Evolutionary conservation across 2,113 vertebrate genomes (phyloP).

Genomic region (Onychorhynchus coronatus): DNA sequence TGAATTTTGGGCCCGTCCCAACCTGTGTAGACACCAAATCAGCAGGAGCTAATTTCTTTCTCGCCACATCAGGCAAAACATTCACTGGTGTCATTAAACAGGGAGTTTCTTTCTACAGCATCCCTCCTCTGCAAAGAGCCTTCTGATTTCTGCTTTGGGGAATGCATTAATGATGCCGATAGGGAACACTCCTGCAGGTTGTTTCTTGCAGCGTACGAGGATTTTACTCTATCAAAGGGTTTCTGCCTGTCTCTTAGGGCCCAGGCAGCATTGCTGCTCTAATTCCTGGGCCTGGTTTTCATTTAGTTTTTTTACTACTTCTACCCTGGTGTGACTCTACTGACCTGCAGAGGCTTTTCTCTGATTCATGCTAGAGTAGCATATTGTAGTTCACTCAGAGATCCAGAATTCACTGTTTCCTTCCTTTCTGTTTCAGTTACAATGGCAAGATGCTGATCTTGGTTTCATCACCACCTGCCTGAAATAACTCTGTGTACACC

Average conservation of each 20-base stretch:
- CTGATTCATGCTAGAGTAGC: neutral
- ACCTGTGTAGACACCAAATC: neutral
- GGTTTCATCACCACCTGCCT: neutral
- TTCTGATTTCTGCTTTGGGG: slow-evolving; percentile 56
- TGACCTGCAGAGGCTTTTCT: neutral
- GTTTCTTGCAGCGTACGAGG: neutral
- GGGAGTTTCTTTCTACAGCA: neutral
- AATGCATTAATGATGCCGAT: slow-evolving; percentile 55
- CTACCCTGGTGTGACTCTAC: neutral
- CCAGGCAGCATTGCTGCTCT: slow-evolving; percentile 11
- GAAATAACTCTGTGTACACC: neutral
- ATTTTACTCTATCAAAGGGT: slow-evolving; percentile 43
- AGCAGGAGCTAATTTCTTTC: neutral
- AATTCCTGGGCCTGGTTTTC: slow-evolving; percentile 6
- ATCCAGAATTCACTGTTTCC: neutral
- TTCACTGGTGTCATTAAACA: slow-evolving; percentile 13
- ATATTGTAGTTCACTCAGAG: neutral
- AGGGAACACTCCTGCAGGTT: slow-evolving; percentile 8
- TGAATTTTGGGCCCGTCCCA: neutral
- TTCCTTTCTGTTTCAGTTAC: neutral
- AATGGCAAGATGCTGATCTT: neutral
- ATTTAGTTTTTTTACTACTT: neutral
- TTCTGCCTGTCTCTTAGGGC: slow-evolving; percentile 23
- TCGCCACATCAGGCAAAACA: neutral
- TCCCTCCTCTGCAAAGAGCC: neutral